Evolutionary conservation across 2,797 vertebrate genomes (phyloP).

Genomic region (Phalloptychus januarius): DNA sequence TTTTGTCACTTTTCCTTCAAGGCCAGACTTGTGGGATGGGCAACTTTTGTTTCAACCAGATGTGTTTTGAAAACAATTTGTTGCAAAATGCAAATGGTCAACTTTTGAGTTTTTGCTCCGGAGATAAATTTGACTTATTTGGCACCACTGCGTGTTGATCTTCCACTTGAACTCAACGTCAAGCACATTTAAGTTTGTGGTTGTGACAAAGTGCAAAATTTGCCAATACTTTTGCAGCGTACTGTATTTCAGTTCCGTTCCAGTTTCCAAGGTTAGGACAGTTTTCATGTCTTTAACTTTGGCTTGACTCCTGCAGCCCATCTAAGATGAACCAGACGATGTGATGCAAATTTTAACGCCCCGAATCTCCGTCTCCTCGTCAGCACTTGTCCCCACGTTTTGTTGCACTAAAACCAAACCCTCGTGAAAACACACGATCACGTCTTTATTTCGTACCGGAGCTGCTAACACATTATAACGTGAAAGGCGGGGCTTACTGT

Average conservation of each 20-base stretch:
- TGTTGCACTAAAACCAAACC: conserved; percentile 82
- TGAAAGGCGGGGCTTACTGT: conserved; percentile 28
- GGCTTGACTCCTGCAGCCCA: not conserved
- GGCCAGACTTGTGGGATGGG: not conserved
- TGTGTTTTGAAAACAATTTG: not conserved
- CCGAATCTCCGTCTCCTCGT: conserved; percentile 30
- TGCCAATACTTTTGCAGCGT: not conserved
- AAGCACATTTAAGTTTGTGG: not conserved
- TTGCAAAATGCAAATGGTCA: not conserved
- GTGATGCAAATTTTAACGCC: conserved; percentile 49
- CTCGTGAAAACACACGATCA: conserved; percentile 47
- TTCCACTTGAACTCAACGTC: not conserved
- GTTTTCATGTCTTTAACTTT: not conserved
- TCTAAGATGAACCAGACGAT: conserved; percentile 78
- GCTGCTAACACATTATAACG: conserved; percentile 53
- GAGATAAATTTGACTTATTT: not conserved
- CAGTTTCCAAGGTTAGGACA: not conserved
- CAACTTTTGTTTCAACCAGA: not conserved
- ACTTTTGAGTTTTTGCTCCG: not conserved
- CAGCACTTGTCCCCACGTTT: conserved; percentile 57
- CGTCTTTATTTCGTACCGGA: conserved; percentile 24
- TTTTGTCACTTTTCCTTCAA: not conserved
- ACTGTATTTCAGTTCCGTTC: not conserved
- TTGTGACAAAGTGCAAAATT: not conserved
- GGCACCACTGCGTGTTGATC: not conserved